A percentile compares a stretch with the other conserved stretches of the same genome.
Evolutionary conservation across 1,140 invertebrate species (phyloP).

Genomic region (Eupeodes corollae): DNA sequence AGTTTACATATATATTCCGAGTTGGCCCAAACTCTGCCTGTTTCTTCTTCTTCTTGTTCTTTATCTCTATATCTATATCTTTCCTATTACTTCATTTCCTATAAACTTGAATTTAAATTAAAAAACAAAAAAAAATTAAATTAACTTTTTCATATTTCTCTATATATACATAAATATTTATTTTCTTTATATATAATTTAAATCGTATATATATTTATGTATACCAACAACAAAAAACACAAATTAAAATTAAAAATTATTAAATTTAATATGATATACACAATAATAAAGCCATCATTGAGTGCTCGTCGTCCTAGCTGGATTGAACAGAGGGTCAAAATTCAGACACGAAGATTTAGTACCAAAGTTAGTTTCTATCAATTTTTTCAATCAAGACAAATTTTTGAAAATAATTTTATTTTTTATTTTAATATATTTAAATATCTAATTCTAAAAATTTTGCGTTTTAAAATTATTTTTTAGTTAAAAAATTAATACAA

Average conservation of each 20-base stretch:
- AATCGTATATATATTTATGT: not conserved
- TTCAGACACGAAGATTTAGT: slow-evolving; percentile 39
- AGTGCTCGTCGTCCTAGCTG: slow-evolving; percentile 38
- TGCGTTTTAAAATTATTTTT: too few species aligned
- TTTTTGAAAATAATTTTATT: not conserved
- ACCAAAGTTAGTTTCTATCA: slow-evolving; percentile 36
- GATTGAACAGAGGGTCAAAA: slow-evolving; percentile 39
- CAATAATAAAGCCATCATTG: slow-evolving; percentile 33
- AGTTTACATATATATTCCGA: too few species aligned
- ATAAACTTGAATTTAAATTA: not conserved
- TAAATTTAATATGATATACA: slow-evolving; percentile 7
- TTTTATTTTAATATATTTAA: too few species aligned
- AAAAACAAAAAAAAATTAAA: slow-evolving; percentile 1
- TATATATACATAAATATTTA: slow-evolving; percentile 13
- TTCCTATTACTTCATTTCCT: not conserved
- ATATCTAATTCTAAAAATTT: too few species aligned
- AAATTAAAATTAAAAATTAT: slow-evolving; percentile 16
- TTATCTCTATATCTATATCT: not conserved
- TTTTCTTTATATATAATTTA: slow-evolving; percentile 3
- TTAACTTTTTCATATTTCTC: not conserved
- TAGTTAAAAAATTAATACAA: too few species aligned
- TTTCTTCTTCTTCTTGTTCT: not conserved
- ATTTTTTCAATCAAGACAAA: not conserved
- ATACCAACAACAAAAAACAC: slow-evolving; percentile 6
- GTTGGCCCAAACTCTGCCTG: too few species aligned